Evolutionary conservation across 2,797 vertebrate species (phyloP).

Genomic region (Urosaurus nigricauda): DNA sequence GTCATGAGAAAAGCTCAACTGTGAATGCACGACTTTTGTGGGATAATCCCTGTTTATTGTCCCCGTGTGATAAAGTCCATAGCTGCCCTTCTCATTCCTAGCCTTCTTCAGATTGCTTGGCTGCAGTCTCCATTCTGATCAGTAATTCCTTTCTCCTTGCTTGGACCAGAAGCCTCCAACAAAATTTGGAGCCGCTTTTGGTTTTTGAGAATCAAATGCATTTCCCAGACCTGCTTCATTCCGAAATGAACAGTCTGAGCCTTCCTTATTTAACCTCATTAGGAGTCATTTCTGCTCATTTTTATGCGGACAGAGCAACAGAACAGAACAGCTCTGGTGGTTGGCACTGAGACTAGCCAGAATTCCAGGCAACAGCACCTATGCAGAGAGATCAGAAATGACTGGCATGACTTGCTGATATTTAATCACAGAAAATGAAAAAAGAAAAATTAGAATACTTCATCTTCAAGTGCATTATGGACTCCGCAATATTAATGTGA

Average conservation of each 20-base stretch:
- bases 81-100: no score
- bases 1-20: no score
- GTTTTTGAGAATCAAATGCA: not conserved
- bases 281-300: constrained; percentile 33
- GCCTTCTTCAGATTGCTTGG: no score
- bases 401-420: not conserved
- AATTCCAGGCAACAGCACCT: constrained; percentile 15
- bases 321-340: not conserved
- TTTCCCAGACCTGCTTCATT: not conserved
- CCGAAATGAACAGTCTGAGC: not conserved
- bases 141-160: not conserved
- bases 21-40: no score
- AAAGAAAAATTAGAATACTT: not conserved
- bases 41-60: no score
- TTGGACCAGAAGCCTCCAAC: not conserved
- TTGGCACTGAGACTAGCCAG: not conserved
- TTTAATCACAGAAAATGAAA: not conserved
- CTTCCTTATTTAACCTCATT: constrained; percentile 31
- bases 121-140: no score
- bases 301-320: not conserved
- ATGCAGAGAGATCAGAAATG: constrained; percentile 23
- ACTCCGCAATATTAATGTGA: not conserved
- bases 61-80: no score
- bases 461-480: rapidly evolving
- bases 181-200: not conserved